phyloP scores from a whole-genome alignment of 2,113 vertebrate genomes.

The Rhabdomys dilectus region DNA sequence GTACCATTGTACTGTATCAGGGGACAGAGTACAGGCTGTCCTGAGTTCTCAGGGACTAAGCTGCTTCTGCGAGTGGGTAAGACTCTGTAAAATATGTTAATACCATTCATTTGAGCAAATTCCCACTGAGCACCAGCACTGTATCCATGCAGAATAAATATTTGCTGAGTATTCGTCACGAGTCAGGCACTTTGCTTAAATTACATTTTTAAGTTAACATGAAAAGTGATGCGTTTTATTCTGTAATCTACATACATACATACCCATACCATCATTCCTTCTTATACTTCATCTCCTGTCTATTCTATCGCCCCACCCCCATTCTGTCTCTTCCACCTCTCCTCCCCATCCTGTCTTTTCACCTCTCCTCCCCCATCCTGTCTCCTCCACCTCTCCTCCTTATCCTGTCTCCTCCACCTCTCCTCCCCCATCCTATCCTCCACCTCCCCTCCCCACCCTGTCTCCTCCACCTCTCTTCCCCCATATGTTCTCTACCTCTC shows the following conservation, averaged over 20 bases:
- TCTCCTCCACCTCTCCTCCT: background rate
- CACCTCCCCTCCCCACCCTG: too few species aligned
- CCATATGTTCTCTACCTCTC: too few species aligned
- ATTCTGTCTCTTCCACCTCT: accelerated
- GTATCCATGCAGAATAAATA: background rate
- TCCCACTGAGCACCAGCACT: background rate
- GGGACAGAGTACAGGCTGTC: background rate
- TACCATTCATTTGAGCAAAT: conserved; percentile 41
- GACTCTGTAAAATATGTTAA: conserved; percentile 13
- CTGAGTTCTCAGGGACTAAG: conserved; percentile 36
- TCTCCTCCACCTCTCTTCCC: too few species aligned
- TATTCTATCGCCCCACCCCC: background rate
- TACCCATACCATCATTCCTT: background rate
- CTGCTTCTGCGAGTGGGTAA: background rate
- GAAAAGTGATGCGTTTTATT: background rate
- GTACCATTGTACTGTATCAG: background rate
- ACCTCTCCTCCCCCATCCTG: background rate
- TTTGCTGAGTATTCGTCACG: background rate
- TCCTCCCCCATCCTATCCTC: background rate
- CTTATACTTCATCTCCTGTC: background rate
- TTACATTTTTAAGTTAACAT: background rate
- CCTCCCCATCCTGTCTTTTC: background rate
- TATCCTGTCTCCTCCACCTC: too few species aligned
- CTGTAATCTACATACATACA: background rate
- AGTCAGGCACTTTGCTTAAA: background rate